phyloP scores from a whole-genome alignment of 2,888 invertebrate genomes.

The Andrena fulva region DNA sequence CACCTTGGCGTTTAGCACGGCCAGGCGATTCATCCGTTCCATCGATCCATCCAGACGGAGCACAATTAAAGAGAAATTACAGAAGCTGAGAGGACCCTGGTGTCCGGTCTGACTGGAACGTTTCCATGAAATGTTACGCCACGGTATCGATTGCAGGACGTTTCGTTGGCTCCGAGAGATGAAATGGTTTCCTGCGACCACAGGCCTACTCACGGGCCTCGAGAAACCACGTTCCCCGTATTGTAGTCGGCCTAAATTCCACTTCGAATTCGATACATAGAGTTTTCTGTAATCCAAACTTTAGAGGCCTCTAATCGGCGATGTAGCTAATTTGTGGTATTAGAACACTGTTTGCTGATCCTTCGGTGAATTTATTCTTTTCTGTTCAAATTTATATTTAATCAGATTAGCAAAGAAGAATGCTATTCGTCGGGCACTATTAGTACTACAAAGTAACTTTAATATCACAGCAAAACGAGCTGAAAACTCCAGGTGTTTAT shows the following conservation, averaged over 20 bases:
- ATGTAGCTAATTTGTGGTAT: too few species aligned
- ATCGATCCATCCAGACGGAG: slow-evolving; percentile 10
- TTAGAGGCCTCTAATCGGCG: neutral
- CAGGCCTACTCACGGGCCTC: neutral
- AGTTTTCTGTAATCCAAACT: neutral
- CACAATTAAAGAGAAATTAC: slow-evolving; percentile 45
- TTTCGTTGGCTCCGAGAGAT: slow-evolving; percentile 29
- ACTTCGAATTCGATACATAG: neutral
- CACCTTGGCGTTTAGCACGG: slow-evolving; percentile 21
- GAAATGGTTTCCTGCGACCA: slow-evolving; percentile 17
- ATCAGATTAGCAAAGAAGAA: too few species aligned
- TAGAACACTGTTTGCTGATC: too few species aligned
- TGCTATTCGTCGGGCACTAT: neutral
- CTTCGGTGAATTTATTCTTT: too few species aligned
- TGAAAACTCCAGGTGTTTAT: neutral
- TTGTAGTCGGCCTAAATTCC: slow-evolving; percentile 3
- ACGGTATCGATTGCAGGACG: slow-evolving; percentile 43
- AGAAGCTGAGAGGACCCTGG: neutral
- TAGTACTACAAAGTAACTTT: neutral
- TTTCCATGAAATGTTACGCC: slow-evolving; percentile 40
- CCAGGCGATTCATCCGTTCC: slow-evolving; percentile 7
- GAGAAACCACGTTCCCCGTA: slow-evolving; percentile 13
- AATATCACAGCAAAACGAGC: neutral
- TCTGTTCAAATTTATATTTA: too few species aligned
- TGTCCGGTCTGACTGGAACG: slow-evolving; percentile 33